Base-by-base conservation (phyloP, 2,888 invertebrate genomes). In the Drosophila stalkeri region DNA sequence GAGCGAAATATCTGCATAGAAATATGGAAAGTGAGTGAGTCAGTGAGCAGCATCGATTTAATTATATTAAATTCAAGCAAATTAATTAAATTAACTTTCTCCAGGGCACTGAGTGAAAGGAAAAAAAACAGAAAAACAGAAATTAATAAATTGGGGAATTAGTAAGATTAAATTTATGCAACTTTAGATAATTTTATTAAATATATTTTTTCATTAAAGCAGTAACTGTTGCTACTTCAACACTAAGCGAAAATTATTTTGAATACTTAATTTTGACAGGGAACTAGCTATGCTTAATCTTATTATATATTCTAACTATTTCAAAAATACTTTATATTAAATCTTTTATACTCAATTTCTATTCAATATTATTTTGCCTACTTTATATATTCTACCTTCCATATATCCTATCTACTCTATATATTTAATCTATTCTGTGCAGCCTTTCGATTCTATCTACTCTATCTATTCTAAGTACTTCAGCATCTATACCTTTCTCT, bases 1-100 rank as follows among this genome's bases (percentile, higher is more conserved):
- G 69, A 37, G 31, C 65, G 43, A 72, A 65, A 68, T 49, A 2
- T 0, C 14, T 41, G 55, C 3, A 7, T n/a, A 27, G 23, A 27
- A 37, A 47, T 5, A 27, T 27, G 31, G 49, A 49, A 49, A 47
- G 23, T 8, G 46, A 37, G 23, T 6, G 16, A 27, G 54, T n/a
- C 18, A 7, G 33, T 14, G 14, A 14, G 18, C 12, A 18, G 35
- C 18, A 20, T 35, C 5, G 9, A 33, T 52, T 52, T 37, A 35
- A 52, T 52, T 52, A 52, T 52, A 20, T 37, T 35, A 35, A 51
- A 18, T 49, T n/a, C n/a, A n/a, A 31, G 51, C 51, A n/a, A n/a
- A 51, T 33, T 51, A 33, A 51, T 11, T 6, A 11, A 49, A 33
- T 18, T 6, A 31, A 27, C 47, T 47, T 27, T n/a, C 27, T 31